Percentiles rank a stretch among this genome's conserved stretches.
Evolutionary conservation across 2,797 vertebrate species (phyloP).

Genomic region (Cryptoblepharus egeriae): DNA sequence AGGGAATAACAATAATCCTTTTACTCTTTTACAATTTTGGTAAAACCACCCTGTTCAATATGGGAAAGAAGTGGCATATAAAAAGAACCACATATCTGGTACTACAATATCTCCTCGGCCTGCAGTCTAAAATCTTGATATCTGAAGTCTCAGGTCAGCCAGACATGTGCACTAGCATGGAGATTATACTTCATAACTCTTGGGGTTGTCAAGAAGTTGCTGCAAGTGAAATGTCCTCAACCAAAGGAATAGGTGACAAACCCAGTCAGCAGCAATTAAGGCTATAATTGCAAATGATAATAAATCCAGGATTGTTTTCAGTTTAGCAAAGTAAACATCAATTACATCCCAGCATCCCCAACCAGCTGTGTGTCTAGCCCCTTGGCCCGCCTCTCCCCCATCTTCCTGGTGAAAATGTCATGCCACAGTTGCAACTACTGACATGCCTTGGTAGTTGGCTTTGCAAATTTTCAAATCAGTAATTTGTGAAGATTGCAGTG

Average conservation of each 20-base stretch:
- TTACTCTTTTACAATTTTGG: neutral
- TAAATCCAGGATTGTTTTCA: slow-evolving; percentile 4
- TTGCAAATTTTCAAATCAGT: neutral
- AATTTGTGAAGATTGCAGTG: neutral
- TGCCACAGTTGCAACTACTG: neutral
- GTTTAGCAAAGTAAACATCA: slow-evolving; percentile 6
- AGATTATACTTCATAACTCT: neutral
- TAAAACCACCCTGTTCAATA: neutral
- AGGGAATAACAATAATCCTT: too few relatives aligned
- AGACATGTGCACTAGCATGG: neutral
- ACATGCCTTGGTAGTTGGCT: neutral
- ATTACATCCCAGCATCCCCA: neutral
- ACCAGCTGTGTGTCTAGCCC: neutral
- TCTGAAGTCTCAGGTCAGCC: neutral
- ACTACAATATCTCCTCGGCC: neutral
- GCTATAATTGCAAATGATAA: neutral
- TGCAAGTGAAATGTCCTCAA: neutral
- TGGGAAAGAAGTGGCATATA: neutral
- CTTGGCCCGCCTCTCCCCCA: neutral
- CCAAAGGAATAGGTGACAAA: neutral
- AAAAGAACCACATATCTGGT: neutral
- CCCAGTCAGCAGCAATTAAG: neutral
- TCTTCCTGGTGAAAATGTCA: neutral
- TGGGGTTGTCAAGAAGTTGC: neutral
- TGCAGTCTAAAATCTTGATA: neutral